Base-by-base conservation (phyloP, 2,797 vertebrate genomes). In the Acridotheres tristis region DNA sequence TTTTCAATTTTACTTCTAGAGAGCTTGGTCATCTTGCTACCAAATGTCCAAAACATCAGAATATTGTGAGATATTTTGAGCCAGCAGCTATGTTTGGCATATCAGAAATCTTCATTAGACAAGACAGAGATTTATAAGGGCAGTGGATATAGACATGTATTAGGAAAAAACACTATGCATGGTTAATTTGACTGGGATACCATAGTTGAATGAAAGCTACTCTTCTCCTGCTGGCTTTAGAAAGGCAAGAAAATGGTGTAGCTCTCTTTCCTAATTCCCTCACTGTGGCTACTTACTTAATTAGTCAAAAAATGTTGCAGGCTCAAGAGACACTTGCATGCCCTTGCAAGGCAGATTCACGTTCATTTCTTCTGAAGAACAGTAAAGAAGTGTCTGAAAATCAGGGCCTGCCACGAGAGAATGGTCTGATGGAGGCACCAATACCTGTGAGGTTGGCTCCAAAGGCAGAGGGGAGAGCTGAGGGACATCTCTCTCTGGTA, bases 51-150 rank as follows among this genome's bases (percentile, higher is more conserved):
- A 69, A 77, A 47, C 11, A 40, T 30, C 14, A 42, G 25, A 69
- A 54, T 62, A 54, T 26, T 61, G 13, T 55, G 59, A 88, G 79
- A 73, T 81, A 78, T 78, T 85, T 90, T 72, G 69, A 89, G 17
- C 21, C 55, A 81, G n/a, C 5, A 5, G 42, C 59, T 78, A 79
- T 48, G 16, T 84, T 65, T 90, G 55, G 10, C 30, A 23, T 67
- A 27, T 88, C 69, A 81, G 48, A 89, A 96, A 73, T 81, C 66
- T 92, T 90, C 85, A 73, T 92, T 74, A 86, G 76, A 69, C 26
- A 54, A 78, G 85, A 78, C 30, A 88, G 59, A 87, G 54, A 92
- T 88, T 75, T 91, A 72, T 68, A 77, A 78, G 29, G 88, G 86
- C 63, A 38, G 55, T 62, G 26, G 32, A 55, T 88, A 73, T 36